phyloP scores from a whole-genome alignment of 1,140 invertebrate genomes.

The Asbolus verrucosus region DNA sequence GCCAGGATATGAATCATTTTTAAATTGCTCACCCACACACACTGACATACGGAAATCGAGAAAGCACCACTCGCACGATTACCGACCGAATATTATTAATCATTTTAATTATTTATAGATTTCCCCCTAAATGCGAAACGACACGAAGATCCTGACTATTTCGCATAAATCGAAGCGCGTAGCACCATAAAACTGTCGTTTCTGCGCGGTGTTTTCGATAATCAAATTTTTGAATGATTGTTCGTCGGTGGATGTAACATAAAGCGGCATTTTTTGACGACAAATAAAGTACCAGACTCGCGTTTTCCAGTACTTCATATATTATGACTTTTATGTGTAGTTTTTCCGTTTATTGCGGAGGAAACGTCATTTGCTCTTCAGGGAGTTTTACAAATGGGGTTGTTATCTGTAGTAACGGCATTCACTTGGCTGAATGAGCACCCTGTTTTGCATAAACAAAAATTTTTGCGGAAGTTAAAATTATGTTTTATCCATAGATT shows the following conservation, averaged over 20 bases:
- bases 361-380: conserved; percentile 25
- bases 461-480: no score
- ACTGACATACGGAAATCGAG: conserved; percentile 26
- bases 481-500: no score
- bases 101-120: conserved; percentile 4
- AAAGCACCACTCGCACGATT: conserved; percentile 3
- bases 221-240: background rate
- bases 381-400: conserved; percentile 13
- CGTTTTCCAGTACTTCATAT: conserved; percentile 22
- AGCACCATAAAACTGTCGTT: no score
- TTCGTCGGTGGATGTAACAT: background rate
- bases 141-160: no score
- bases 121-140: no score
- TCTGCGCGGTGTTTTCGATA: background rate
- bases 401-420: conserved; percentile 15
- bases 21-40: conserved; percentile 16
- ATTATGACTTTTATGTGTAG: conserved; percentile 33
- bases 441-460: no score
- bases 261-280: conserved; percentile 15
- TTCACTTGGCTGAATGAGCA: conserved; percentile 7
- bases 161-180: no score
- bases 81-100: conserved; percentile 13
- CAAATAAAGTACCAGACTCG: conserved; percentile 10
- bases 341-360: conserved; percentile 26
- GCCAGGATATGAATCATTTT: conserved; percentile 42